Evolutionary conservation across 2,113 vertebrate genomes (phyloP), one percentile per base, ranked within the genome.

Genomic region (Lasiurus cinereus): DNA sequence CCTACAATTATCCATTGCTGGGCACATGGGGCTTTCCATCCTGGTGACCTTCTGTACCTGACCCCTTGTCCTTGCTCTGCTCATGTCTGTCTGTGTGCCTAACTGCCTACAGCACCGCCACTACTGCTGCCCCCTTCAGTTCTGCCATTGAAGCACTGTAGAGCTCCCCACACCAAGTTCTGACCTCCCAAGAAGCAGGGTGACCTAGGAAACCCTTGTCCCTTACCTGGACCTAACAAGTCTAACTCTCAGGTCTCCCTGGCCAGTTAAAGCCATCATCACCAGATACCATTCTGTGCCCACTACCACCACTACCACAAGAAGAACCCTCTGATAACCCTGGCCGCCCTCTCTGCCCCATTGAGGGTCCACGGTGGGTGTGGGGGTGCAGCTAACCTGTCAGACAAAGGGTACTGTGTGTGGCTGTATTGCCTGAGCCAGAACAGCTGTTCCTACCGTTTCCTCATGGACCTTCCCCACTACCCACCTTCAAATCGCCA

Each of bases 391-490:
- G 97, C 97, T 99, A 83, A 98, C 98, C 96, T 99, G 98, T 69
- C 98, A 98, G 0, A 98, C 98, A 0, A 98, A 99, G 73, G 98
- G 98, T 0, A 98, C 99, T 13, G 22, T 99, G 99, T 54, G 99
- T 54, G n/a, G 98, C 98, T 99, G 98, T 98, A 98, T 54, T 98
- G 98, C 95, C 98, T 98, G 43, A 99, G 98, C 39, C 98, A 99
- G 14, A 59, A 56, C 21, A 59, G n/a, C 52, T 59, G 33, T 27
- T 56, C 33, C 76, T 36, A 59, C 21, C n/a, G 77, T 27, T 98
- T 98, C 88, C 98, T 99, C 94, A 93, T 98, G 97, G 98, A 98
- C 99, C 67, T 99, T 98, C 96, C 98, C 98, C 0, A 98, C 98
- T 0, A 98, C 98, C 0, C 98, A 98, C 95, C 98, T 99, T 89